Evolutionary conservation across 2,888 invertebrate species (phyloP).

Genomic region (Leptinotarsa rubiginosa): DNA sequence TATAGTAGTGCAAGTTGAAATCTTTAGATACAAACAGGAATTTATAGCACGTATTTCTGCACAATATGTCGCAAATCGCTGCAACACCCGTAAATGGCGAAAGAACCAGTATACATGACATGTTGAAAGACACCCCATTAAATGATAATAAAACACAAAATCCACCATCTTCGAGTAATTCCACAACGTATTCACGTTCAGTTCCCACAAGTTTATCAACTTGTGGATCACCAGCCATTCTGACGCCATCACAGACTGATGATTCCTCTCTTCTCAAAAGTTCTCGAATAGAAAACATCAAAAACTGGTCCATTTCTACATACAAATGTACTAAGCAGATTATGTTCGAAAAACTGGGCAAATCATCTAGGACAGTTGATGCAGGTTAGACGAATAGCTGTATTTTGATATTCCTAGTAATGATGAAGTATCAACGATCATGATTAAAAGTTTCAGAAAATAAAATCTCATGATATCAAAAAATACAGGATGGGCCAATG

Average conservation of each 20-base stretch:
- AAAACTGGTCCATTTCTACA: constrained; percentile 97
- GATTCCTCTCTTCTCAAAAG: constrained; percentile 75
- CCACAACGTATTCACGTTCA: constrained; percentile 76
- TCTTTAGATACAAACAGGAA: neutral
- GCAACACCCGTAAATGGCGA: constrained; percentile 66
- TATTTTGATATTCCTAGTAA: neutral
- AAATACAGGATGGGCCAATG: too few relatives aligned
- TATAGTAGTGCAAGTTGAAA: neutral
- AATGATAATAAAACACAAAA: constrained; percentile 81
- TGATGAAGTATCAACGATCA: too few relatives aligned
- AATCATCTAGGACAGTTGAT: constrained; percentile 90
- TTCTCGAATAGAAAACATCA: constrained; percentile 91
- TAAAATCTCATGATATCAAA: too few relatives aligned
- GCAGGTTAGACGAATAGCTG: constrained; percentile 70
- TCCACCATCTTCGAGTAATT: constrained; percentile 78
- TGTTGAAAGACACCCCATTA: constrained; percentile 85
- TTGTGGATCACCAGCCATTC: constrained; percentile 65
- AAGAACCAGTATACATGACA: constrained; percentile 82
- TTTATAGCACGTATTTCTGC: neutral
- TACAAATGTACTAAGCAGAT: constrained; percentile 98
- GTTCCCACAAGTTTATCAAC: constrained; percentile 73
- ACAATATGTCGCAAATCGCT: constrained; percentile 61
- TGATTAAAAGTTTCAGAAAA: too few relatives aligned
- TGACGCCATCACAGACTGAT: constrained; percentile 69
- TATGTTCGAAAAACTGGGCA: constrained; percentile 95